Percentiles rank a stretch among this genome's conserved stretches.
Evolutionary conservation across 2,888 invertebrate genomes (phyloP).

Genomic region (Drosophila hawaiiensis): DNA sequence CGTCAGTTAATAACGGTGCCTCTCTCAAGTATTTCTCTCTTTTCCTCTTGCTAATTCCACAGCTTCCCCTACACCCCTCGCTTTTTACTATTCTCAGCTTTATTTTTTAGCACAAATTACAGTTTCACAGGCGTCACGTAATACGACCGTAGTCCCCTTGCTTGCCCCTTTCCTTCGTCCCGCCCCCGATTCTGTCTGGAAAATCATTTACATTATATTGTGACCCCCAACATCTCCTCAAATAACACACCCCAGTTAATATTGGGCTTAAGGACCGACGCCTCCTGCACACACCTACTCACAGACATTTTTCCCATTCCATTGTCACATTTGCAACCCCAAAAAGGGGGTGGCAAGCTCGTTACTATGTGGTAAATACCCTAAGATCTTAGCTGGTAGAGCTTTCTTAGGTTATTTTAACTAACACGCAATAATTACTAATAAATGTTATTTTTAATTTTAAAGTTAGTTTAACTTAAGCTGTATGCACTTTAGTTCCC

Average conservation of each 20-base stretch:
- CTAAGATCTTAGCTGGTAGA: neutral
- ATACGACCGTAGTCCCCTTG: neutral
- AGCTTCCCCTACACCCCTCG: neutral
- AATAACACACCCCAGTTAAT: slow-evolving; percentile 34
- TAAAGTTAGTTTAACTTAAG: neutral
- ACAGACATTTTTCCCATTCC: slow-evolving; percentile 1
- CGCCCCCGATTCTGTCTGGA: slow-evolving; percentile 15
- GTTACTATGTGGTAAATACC: neutral
- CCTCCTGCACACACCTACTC: neutral
- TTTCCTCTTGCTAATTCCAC: neutral
- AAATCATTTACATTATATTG: slow-evolving; percentile 47
- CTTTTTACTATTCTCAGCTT: slow-evolving; percentile 7
- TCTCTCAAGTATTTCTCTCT: slow-evolving; percentile 15
- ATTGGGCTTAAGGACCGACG: slow-evolving; percentile 1
- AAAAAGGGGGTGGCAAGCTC: neutral
- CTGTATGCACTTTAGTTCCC: fast-evolving
- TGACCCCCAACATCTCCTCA: slow-evolving; percentile 2
- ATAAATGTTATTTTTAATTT: neutral
- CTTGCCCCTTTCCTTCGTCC: neutral
- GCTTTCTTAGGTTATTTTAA: neutral
- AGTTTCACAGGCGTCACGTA: slow-evolving; percentile 46
- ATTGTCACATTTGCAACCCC: slow-evolving; percentile 39
- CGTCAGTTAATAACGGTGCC: slow-evolving; percentile 31
- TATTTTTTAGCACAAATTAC: slow-evolving; percentile 27
- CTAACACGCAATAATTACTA: neutral